These are phyloP conservation scores for Limnephilus auricula DNA, from an alignment of 2,888 invertebrate genomes.

Conservation along the genomic window DNA sequence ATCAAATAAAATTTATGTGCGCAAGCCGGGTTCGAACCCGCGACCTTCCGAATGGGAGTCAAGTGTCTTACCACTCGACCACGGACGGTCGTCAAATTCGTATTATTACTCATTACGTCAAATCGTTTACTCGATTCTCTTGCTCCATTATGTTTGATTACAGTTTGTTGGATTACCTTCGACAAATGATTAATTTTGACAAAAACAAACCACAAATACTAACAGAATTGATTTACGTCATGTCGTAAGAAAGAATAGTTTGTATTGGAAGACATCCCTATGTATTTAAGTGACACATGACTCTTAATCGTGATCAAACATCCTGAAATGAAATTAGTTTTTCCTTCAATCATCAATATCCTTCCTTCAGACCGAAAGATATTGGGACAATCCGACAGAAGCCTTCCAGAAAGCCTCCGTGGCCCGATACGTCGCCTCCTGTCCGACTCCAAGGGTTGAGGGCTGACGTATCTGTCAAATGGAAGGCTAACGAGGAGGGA, in stretches of 20 bases:
- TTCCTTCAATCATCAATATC: neutral
- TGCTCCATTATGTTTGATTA: no score
- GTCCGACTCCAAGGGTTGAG: conserved; percentile 14
- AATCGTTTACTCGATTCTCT: no score
- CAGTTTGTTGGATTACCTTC: no score
- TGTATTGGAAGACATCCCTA: neutral
- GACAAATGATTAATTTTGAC: no score
- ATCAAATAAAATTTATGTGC: no score
- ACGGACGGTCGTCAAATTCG: no score
- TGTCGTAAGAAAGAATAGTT: no score
- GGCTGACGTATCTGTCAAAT: conserved; percentile 40
- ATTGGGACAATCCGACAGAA: neutral
- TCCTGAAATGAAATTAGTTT: neutral
- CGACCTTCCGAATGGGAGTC: no score
- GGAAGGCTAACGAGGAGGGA: conserved; percentile 31
- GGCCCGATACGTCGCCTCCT: conserved; percentile 17
- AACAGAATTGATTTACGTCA: neutral
- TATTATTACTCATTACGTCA: no score
- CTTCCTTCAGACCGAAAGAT: neutral
- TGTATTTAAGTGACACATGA: neutral
- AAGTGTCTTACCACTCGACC: no score
- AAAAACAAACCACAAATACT: no score
- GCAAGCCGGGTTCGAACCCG: no score
- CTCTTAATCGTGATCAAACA: neutral
- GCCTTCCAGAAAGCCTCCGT: neutral